phyloP scores from a whole-genome alignment of 2,888 invertebrate species.

The Himalopsyche japonica region DNA sequence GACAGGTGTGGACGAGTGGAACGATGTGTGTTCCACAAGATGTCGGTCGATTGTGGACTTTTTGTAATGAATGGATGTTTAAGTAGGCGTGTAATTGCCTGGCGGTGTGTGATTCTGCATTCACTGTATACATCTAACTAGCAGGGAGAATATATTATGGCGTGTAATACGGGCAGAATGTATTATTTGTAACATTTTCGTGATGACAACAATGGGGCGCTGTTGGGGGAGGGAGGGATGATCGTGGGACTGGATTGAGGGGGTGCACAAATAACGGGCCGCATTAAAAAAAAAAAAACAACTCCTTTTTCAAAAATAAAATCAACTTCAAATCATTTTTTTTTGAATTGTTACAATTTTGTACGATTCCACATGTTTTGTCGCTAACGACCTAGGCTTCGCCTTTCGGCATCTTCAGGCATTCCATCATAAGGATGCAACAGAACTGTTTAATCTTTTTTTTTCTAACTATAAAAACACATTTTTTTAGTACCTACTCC shows the following conservation, averaged over 20 bases:
- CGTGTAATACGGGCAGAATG: background rate
- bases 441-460: no score
- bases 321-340: no score
- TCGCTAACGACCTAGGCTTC: no score
- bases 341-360: no score
- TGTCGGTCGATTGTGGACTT: background rate
- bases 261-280: background rate
- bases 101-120: background rate
- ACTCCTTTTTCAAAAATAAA: no score
- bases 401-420: no score
- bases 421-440: no score
- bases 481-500: no score
- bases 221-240: background rate
- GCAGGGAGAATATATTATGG: background rate
- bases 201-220: background rate
- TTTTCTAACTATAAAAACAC: no score
- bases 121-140: background rate
- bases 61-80: conserved; percentile 17
- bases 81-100: conserved; percentile 20
- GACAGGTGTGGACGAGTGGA: background rate
- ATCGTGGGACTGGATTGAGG: background rate
- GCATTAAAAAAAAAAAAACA: background rate
- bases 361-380: no score
- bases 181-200: background rate
- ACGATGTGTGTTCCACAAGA: background rate